Evolutionary conservation across 2,113 vertebrate species (phyloP), one percentile per base, ranked within the genome.

Genomic region (Amblyopsis rosae): DNA sequence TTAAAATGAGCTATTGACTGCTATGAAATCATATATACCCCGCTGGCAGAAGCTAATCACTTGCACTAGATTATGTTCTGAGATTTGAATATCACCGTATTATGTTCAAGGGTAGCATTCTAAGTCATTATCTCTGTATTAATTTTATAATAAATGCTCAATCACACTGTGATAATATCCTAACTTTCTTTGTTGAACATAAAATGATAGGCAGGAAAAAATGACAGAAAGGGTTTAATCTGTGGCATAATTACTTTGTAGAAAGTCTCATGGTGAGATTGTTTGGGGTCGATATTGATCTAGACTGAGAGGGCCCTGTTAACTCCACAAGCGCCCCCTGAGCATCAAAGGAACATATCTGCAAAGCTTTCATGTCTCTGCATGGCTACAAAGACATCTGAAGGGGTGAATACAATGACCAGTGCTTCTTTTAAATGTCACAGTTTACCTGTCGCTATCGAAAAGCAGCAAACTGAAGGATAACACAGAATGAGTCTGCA

Each of bases 1-100:
- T 82, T 82, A 80, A 82, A 79, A 67, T 65, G 72, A 79, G 61
- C 54, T 64, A 46, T 82, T 84, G 70, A 64, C 50, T 63, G 63
- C 65, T 59, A 58, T 70, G 65, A 72, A 82, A 72, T 69, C 2
- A 26, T 26, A 26, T 26, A 26, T 26, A 26, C 26, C 26, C 26
- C 26, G 26, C 26, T 26, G 26, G 26, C 26, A 26, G 2, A 26
- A 26, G 26, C 26, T 26, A 26, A 26, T 26, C 63, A 57, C 62
- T 63, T 61, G 53, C 45, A 55, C 16, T 13, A 33, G 19, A 56
- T 54, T 45, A 59, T 69, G 57, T 67, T 63, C 72, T 51, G 16
- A 62, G 54, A 72, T 46, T 16, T 65, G 55, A 67, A 70, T 50
- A 12, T 46, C 10, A 41, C 0, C 6, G 35, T 41, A 41, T 6